Conservation (phyloP, 92 coral and sea anemone genomes). For the Galaxea fascicularis region DNA sequence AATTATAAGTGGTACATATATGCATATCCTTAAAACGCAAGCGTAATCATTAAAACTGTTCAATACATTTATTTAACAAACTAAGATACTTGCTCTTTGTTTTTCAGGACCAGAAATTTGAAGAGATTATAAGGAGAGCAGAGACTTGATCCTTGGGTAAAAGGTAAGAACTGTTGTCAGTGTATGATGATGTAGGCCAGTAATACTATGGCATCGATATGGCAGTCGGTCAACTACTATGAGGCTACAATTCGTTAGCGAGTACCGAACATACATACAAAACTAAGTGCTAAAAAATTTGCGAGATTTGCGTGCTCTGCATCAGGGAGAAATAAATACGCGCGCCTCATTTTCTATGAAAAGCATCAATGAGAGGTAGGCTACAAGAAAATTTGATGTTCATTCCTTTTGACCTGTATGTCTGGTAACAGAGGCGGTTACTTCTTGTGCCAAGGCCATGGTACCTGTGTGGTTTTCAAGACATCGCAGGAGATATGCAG, state of each 20-base stretch:
- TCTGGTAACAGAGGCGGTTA: too few relatives aligned
- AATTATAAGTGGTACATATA: neutral
- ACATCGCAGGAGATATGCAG: too few relatives aligned
- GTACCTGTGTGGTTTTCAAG: too few relatives aligned
- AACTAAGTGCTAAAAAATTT: too few relatives aligned
- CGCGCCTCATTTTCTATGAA: too few relatives aligned
- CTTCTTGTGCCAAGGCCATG: too few relatives aligned
- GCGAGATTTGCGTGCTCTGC: too few relatives aligned
- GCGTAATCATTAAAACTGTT: neutral
- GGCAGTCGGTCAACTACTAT: neutral
- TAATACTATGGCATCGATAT: neutral
- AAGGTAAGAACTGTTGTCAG: neutral
- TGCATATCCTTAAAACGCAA: neutral
- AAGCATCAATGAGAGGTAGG: too few relatives aligned
- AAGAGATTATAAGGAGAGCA: neutral
- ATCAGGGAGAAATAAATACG: too few relatives aligned
- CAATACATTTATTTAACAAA: neutral
- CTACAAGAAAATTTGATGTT: too few relatives aligned
- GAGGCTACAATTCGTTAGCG: neutral
- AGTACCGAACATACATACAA: neutral
- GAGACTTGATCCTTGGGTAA: neutral
- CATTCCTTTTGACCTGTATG: too few relatives aligned
- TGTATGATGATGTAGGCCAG: neutral
- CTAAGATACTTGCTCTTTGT: neutral
- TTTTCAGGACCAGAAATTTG: neutral